Conservation (phyloP, 1,140 invertebrate genomes). For the Zaprionus vittiger region DNA sequence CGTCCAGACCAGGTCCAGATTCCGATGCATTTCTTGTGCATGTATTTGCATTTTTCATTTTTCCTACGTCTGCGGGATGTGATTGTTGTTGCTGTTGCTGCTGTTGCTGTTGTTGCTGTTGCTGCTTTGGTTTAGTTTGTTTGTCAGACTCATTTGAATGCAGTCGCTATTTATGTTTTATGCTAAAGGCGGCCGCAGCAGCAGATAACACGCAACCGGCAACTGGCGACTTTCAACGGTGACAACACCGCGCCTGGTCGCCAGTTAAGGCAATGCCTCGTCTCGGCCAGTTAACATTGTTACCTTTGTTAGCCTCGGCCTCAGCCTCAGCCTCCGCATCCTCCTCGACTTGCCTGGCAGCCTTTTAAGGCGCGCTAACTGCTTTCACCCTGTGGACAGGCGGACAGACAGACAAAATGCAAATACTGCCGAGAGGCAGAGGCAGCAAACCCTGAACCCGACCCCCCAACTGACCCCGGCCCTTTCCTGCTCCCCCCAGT, state of each 20-base stretch:
- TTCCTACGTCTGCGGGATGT: conserved; percentile 13
- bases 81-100: conserved; percentile 10
- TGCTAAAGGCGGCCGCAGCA: conserved; percentile 68
- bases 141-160: conserved; percentile 80
- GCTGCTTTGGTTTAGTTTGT: conserved; percentile 65
- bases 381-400: not conserved
- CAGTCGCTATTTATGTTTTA: conserved; percentile 82
- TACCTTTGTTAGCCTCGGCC: conserved; percentile 39
- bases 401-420: not conserved
- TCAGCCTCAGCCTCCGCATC: not conserved
- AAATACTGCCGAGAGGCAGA: not conserved
- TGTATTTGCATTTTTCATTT: conserved; percentile 54
- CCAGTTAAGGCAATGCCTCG: conserved; percentile 43
- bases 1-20: conserved; percentile 7
- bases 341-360: conserved; percentile 18
- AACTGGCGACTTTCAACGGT: conserved; percentile 32
- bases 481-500: not conserved
- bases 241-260: conserved; percentile 33
- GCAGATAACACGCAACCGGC: conserved; percentile 61
- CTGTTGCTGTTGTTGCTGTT: not conserved
- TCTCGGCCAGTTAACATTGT: conserved; percentile 42
- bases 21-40: conserved; percentile 40
- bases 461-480: not conserved
- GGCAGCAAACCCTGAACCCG: not conserved
- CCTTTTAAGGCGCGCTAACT: conserved; percentile 49